Conservation (phyloP, 2,888 invertebrate genomes). For the Amphipyra berbera region DNA sequence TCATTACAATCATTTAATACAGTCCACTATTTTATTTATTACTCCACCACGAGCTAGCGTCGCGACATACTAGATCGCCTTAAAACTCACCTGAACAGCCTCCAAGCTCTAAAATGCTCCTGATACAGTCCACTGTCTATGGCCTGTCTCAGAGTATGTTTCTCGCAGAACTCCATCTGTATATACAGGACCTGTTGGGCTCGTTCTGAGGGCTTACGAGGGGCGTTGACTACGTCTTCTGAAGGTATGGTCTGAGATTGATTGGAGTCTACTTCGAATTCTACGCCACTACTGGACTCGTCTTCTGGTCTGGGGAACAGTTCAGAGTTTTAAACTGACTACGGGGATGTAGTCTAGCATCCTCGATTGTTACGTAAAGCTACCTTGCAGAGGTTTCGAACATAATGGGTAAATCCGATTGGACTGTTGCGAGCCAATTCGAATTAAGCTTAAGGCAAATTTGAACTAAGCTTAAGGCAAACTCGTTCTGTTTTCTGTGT, state of each 20-base stretch:
- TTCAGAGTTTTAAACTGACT: background rate
- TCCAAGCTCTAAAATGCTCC: slow-evolving; percentile 95
- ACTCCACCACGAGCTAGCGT: too few species aligned
- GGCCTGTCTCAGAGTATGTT: slow-evolving; percentile 95
- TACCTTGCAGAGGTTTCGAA: too few species aligned
- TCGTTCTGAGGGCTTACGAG: slow-evolving; percentile 62
- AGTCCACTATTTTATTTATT: too few species aligned
- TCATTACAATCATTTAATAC: too few species aligned
- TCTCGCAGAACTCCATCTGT: slow-evolving; percentile 99
- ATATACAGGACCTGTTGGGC: slow-evolving; percentile 93
- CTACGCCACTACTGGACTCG: slow-evolving; percentile 91
- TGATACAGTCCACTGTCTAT: slow-evolving; percentile 95
- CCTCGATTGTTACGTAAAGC: too few species aligned
- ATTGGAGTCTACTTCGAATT: slow-evolving; percentile 89
- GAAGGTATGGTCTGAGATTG: slow-evolving; percentile 77
- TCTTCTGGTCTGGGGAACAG: slow-evolving; percentile 78
- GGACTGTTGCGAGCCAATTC: too few species aligned
- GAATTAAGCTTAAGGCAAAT: too few species aligned
- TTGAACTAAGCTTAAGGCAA: too few species aligned
- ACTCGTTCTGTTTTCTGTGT: too few species aligned
- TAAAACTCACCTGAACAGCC: slow-evolving; percentile 91
- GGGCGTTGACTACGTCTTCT: slow-evolving; percentile 70
- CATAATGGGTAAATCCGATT: too few species aligned
- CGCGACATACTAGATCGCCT: too few species aligned
- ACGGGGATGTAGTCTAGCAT: too few species aligned